Evolutionary conservation across 2,888 invertebrate species (phyloP).

Genomic region (Pollenia labialis): DNA sequence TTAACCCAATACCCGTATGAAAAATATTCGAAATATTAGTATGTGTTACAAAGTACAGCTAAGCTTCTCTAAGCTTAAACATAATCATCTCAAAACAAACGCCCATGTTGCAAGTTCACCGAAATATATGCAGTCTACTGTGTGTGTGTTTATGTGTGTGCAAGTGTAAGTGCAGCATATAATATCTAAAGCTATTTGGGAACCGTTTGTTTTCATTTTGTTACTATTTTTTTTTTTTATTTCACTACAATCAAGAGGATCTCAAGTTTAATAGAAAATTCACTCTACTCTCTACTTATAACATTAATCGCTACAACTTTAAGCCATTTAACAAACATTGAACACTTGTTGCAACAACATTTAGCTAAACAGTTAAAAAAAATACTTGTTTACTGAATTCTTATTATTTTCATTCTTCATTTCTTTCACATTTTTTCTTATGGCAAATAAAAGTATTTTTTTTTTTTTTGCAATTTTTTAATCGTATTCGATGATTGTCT

Average conservation of each 20-base stretch:
- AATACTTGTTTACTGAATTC: constrained; percentile 61
- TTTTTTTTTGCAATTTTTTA: constrained; percentile 28
- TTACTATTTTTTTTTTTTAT: constrained; percentile 30
- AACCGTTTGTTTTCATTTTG: constrained; percentile 59
- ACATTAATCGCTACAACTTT: constrained; percentile 48
- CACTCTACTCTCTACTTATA: constrained; percentile 32
- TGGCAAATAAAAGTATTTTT: not conserved
- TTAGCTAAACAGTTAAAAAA: constrained; percentile 58
- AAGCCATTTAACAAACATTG: constrained; percentile 53
- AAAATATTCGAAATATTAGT: constrained; percentile 28
- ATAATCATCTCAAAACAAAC: constrained; percentile 69
- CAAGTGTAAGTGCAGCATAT: constrained; percentile 1
- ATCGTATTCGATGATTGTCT: constrained; percentile 62
- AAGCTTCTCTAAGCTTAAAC: constrained; percentile 71
- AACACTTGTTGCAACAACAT: constrained; percentile 69
- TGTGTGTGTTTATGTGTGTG: not conserved
- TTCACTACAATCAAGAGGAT: constrained; percentile 40
- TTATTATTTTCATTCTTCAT: not conserved
- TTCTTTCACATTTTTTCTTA: constrained; percentile 29
- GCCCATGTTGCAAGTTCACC: constrained; percentile 70
- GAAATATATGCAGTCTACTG: constrained; percentile 19
- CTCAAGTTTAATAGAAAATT: constrained; percentile 18
- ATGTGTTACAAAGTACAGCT: constrained; percentile 73
- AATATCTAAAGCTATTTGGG: constrained; percentile 36
- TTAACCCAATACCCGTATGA: not conserved